Conservation (phyloP, 1,140 invertebrate species). For the Heliothis subflexa region DNA sequence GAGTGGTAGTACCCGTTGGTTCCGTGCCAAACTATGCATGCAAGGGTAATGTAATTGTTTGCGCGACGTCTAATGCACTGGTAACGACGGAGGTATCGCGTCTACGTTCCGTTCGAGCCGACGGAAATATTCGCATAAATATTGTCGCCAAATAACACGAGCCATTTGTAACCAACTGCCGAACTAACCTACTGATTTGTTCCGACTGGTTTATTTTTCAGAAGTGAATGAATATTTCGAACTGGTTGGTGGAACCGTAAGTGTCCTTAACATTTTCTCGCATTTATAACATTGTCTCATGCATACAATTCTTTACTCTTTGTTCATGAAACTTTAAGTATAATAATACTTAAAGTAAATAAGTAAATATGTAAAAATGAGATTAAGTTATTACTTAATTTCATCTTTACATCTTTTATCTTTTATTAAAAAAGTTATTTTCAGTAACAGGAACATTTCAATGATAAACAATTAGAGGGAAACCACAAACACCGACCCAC, state of each 20-base stretch:
- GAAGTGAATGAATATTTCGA: not conserved
- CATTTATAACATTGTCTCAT: too few relatives aligned
- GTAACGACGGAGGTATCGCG: constrained; percentile 70
- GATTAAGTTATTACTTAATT: too few relatives aligned
- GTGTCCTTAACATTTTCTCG: too few relatives aligned
- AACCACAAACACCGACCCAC: constrained; percentile 75
- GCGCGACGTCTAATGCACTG: constrained; percentile 72
- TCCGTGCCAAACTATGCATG: constrained; percentile 77
- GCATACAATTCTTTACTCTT: too few relatives aligned
- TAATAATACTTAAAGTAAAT: too few relatives aligned
- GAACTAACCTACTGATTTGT: not conserved
- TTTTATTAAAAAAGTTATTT: too few relatives aligned
- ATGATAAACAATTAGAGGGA: constrained; percentile 70
- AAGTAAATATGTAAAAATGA: too few relatives aligned
- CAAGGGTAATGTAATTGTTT: constrained; percentile 80
- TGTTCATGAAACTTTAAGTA: too few relatives aligned
- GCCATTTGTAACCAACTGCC: constrained; percentile 47
- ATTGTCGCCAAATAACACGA: constrained; percentile 11
- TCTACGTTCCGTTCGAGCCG: constrained; percentile 26
- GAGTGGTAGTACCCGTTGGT: constrained; percentile 73
- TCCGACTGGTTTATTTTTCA: not conserved
- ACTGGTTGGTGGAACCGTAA: too few relatives aligned
- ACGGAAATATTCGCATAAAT: constrained; percentile 43
- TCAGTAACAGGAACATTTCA: not conserved
- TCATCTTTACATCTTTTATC: too few relatives aligned